Base-by-base conservation (phyloP, 2,888 invertebrate species). In the Campoplex capitator region DNA sequence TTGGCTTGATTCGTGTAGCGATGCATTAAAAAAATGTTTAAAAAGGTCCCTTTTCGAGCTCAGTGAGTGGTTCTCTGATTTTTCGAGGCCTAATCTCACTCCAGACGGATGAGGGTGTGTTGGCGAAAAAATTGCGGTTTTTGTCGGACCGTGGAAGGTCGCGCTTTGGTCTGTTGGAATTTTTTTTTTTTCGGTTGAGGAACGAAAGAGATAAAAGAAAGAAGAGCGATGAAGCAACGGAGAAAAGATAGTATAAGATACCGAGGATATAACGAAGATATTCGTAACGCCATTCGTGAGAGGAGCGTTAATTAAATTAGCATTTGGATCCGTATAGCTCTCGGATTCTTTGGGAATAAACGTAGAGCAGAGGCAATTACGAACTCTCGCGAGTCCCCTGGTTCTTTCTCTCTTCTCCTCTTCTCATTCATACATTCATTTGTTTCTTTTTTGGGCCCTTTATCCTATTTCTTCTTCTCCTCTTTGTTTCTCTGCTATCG, bases 261-360 rank as follows among this genome's bases (percentile, higher is more conserved):
- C 35, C 58, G 54, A 28, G 67, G 62, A 62, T 56, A 77, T 75
- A 84, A 77, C 81, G 54, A 79, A 84, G 82, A 87, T 87, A 62
- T 77, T 73, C 18, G 78, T 45, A 86, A 84, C 86, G 88, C 82
- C 88, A 83, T 84, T 88, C 88, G 85, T 76, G 86, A 88, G 68
- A 75, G 82, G 79, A 89, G 88, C 89, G 87, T 91, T 91, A 90
- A 90, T 91, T 90, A 92, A 92, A 91, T 91, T 90, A 89, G 86
- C 88, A 88, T 88, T 87, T 83, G 82, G 79, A 87, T 82, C 75
- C 84, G 65, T 65, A 65, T 67, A 74, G 75, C 67, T 68, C 78
- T 70, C 9, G 74, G 84, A 87, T 87, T 84, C 87, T 87, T 87
- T 78, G 74, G 70, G 48, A 74, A 84, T 62, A 68, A 84, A 71